These are phyloP conservation scores for Pseudocheirus occidentalis DNA, from an alignment of 2,797 vertebrate species.

Conservation along the genomic window DNA sequence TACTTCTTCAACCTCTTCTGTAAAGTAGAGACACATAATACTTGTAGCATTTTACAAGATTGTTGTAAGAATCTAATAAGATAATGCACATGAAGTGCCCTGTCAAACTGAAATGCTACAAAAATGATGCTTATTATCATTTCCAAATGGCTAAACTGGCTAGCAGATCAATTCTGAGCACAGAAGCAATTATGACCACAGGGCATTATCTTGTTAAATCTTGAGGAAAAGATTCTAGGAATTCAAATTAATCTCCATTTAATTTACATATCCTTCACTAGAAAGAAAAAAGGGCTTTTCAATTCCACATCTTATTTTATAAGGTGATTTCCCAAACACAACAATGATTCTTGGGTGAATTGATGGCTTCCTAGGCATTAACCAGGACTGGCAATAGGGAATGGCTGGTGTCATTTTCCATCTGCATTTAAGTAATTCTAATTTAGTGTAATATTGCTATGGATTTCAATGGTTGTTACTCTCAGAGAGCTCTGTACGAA, in stretches of 20 bases:
- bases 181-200: conserved; percentile 65
- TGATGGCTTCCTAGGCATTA: not conserved
- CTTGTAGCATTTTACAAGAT: not conserved
- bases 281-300: conserved; percentile 9
- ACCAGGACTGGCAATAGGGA: not conserved
- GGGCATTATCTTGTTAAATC: conserved; percentile 49
- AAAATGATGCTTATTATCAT: conserved; percentile 19
- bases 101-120: not conserved
- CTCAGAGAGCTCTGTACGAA: not conserved
- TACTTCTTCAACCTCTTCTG: not conserved
- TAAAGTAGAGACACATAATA: not conserved
- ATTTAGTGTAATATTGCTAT: not conserved
- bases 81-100: not conserved
- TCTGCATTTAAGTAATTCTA: conserved; percentile 24
- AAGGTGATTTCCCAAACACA: not conserved
- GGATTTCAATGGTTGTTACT: not conserved
- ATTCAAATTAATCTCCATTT: conserved; percentile 31
- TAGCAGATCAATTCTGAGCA: conserved; percentile 60
- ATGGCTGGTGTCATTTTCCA: conserved; percentile 41
- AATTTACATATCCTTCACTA: not conserved
- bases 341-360: conserved; percentile 27
- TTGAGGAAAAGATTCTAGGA: conserved; percentile 47
- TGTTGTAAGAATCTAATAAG: not conserved
- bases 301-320: conserved; percentile 1
- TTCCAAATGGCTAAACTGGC: conserved; percentile 52